Conservation (phyloP, 2,888 invertebrate genomes). For the Cephalotes varians region DNA sequence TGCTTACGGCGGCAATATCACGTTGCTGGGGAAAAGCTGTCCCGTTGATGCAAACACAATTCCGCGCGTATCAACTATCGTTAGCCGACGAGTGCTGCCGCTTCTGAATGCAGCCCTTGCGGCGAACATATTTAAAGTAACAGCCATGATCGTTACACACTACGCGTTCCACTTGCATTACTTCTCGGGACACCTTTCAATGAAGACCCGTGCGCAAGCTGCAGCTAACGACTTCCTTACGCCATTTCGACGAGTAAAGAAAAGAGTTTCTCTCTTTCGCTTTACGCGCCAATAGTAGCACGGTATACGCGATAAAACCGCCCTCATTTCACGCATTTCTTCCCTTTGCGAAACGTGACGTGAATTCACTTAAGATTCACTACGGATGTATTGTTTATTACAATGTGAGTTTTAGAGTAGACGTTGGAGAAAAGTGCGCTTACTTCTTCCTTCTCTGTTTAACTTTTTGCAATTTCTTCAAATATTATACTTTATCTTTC, state of each 20-base stretch:
- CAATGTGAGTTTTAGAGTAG: not conserved
- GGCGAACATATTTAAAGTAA: constrained; percentile 62
- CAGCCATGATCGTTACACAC: constrained; percentile 63
- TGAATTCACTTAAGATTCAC: constrained; percentile 8
- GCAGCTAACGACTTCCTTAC: constrained; percentile 65
- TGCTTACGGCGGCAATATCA: not conserved
- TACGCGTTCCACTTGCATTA: constrained; percentile 36
- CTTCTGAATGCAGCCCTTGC: constrained; percentile 34
- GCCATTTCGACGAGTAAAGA: constrained; percentile 30
- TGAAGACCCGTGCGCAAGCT: constrained; percentile 61
- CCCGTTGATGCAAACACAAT: constrained; percentile 13
- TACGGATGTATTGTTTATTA: not conserved
- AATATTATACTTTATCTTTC: not conserved
- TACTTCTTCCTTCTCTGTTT: not conserved
- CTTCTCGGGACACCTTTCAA: constrained; percentile 55
- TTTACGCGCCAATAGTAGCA: not conserved
- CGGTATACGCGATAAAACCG: not conserved
- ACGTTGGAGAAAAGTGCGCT: not conserved
- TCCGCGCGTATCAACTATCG: constrained; percentile 31
- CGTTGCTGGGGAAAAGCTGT: not conserved
- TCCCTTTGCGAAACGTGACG: not conserved
- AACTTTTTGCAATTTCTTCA: not conserved
- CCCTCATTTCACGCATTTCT: not conserved
- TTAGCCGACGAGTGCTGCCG: constrained; percentile 23
- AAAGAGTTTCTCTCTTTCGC: constrained; percentile 25